Evolutionary conservation across 2,113 vertebrate genomes (phyloP), one percentile per base, ranked within the genome.

Genomic region (Sclerurus mexicanus): DNA sequence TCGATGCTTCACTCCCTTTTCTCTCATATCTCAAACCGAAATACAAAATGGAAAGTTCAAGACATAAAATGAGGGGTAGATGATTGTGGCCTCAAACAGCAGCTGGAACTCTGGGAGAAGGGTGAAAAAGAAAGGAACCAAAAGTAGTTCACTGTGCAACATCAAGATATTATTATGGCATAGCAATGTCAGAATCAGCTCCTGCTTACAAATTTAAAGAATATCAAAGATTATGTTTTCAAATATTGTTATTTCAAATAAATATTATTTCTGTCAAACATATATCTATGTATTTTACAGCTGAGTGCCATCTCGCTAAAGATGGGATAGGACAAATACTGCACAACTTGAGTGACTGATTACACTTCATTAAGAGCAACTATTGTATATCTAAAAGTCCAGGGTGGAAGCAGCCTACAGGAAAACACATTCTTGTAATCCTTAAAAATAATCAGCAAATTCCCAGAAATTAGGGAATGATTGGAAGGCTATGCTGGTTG

Each of bases 381-480:
- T 71, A 52, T n/a, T 64, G 52, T 81, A 40, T 30, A 74, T 39
- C 68, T 66, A 78, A 85, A 91, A 59, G 37, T 53, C 28, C 49
- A 30, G 19, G 44, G 69, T 27, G 64, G 64, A 49, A 94, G 16
- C 56, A 95, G 72, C 80, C 68, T 81, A 72, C 47, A 81, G 73
- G 66, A 91, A 89, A 88, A 46, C 22, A 73, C 55, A 93, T 93
- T 92, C 73, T 58, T 8, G 17, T 90, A 88, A 94, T 60, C 53
- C 68, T 90, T 87, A 84, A 90, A 95, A 93, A 87, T 64, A 85
- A 92, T 81, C 68, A 92, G 33, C 69, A 56, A 59, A 58, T 95
- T 96, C 96, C 56, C 66, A 92, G 96, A 97, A 97, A 92, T 92
- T 92, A 92, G 33, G 66, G 80, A 89, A 71, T 67, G 35, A 59